phyloP scores from a whole-genome alignment of 2,113 vertebrate genomes.

The Archocentrus centrarchus region DNA sequence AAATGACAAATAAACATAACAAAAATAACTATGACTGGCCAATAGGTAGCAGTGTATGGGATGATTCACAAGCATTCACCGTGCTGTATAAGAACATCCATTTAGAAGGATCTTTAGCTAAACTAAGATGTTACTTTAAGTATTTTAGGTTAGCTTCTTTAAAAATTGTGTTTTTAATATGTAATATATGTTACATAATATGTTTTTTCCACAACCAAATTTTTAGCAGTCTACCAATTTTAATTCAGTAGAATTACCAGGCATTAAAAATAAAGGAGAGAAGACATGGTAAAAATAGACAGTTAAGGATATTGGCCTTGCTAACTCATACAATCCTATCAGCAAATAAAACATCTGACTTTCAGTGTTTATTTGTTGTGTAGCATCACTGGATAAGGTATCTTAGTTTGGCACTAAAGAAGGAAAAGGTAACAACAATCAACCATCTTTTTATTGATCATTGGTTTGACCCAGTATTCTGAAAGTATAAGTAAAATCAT shows the following conservation, averaged over 20 bases:
- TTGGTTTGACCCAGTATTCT: not conserved
- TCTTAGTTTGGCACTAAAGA: not conserved
- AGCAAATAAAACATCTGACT: not conserved
- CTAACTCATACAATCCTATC: not conserved
- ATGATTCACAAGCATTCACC: too few relatives aligned
- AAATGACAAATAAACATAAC: too few relatives aligned
- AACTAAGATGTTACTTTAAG: too few relatives aligned
- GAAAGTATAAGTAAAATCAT: not conserved
- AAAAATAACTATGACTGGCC: too few relatives aligned
- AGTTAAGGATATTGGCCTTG: too few relatives aligned
- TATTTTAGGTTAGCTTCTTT: too few relatives aligned
- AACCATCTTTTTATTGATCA: not conserved
- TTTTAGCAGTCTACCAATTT: not conserved
- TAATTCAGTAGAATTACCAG: not conserved
- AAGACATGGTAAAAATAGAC: not conserved
- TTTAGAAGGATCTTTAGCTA: too few relatives aligned
- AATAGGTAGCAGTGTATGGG: too few relatives aligned
- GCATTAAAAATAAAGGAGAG: not conserved
- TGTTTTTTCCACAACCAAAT: too few relatives aligned
- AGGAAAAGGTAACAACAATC: accelerated
- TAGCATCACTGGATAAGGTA: not conserved
- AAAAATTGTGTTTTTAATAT: too few relatives aligned
- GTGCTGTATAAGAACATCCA: too few relatives aligned
- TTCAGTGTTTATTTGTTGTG: not conserved
- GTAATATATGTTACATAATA: too few relatives aligned